Conservation (phyloP, 2,888 invertebrate species). For the Conchocele bisecta region DNA sequence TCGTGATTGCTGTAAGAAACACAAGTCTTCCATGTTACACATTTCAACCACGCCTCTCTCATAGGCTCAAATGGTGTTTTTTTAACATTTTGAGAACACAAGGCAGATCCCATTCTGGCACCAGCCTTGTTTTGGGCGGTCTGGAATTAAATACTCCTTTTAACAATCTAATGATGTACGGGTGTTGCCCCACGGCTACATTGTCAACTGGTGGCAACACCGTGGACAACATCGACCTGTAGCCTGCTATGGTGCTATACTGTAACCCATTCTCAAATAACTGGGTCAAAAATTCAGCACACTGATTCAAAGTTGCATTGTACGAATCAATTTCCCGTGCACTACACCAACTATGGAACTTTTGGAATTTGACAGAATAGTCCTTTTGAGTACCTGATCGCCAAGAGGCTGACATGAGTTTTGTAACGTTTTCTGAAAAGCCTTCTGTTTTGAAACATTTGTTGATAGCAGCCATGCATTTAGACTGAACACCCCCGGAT, state of each 20-base stretch:
- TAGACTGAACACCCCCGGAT: conserved; percentile 16
- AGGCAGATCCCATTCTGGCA: conserved; percentile 15
- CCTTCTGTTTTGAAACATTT: conserved; percentile 13
- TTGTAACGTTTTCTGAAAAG: conserved; percentile 9
- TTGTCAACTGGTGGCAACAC: conserved; percentile 11
- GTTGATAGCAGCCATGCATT: conserved; percentile 31
- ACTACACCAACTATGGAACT: conserved; percentile 26
- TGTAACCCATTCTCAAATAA: conserved; percentile 12
- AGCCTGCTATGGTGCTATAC: conserved; percentile 16
- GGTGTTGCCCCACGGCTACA: conserved; percentile 16
- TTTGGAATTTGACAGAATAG: conserved; percentile 16
- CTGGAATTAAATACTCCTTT: conserved; percentile 19
- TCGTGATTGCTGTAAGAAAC: conserved; percentile 29
- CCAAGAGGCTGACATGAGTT: neutral
- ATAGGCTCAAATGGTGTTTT: conserved; percentile 20
- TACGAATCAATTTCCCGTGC: conserved; percentile 22
- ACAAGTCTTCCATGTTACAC: conserved; percentile 13
- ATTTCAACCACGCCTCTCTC: neutral
- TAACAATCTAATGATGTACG: conserved; percentile 9
- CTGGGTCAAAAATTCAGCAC: conserved; percentile 17
- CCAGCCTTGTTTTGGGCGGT: neutral
- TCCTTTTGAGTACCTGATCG: conserved; percentile 16
- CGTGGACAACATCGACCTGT: conserved; percentile 11
- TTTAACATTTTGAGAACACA: neutral
- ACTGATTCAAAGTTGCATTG: conserved; percentile 13